Percentiles rank a stretch among this genome's conserved stretches.
phyloP scores from a whole-genome alignment of 2,797 vertebrate species.

The Aldrovandia affinis region DNA sequence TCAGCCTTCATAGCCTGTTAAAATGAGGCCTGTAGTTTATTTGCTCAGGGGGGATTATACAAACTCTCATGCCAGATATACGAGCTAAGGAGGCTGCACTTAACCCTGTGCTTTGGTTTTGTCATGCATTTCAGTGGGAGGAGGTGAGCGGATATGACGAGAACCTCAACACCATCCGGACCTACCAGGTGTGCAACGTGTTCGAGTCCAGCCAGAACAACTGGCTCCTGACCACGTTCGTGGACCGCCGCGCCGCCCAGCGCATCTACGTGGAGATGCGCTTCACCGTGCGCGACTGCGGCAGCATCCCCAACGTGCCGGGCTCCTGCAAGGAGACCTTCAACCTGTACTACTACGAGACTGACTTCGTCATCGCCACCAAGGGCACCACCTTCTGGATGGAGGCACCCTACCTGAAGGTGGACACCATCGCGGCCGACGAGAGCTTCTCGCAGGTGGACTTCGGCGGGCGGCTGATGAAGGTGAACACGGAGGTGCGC shows the following conservation, averaged over 20 bases:
- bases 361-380: constrained; percentile 91
- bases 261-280: constrained; percentile 97
- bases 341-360: constrained; percentile 97
- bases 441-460: constrained; percentile 99
- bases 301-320: constrained; percentile 95
- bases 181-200: constrained; percentile 98
- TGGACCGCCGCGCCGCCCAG: constrained; percentile 88
- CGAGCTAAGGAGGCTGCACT: neutral
- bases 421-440: constrained; percentile 97
- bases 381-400: constrained; percentile 96
- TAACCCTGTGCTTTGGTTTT: constrained; percentile 12
- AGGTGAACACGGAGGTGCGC: constrained; percentile 96
- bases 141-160: constrained; percentile 98
- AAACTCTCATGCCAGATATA: neutral
- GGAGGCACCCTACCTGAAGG: constrained; percentile 96
- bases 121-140: constrained; percentile 83
- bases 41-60: neutral
- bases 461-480: constrained; percentile 95
- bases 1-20: no score
- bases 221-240: constrained; percentile 98
- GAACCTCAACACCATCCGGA: constrained; percentile 98
- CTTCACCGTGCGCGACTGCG: constrained; percentile 97
- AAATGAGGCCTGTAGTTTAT: neutral
- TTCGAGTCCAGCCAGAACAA: constrained; percentile 98
- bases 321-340: constrained; percentile 99